Base-by-base conservation (phyloP, 2,888 invertebrate species). In the Cephus spinipes region DNA sequence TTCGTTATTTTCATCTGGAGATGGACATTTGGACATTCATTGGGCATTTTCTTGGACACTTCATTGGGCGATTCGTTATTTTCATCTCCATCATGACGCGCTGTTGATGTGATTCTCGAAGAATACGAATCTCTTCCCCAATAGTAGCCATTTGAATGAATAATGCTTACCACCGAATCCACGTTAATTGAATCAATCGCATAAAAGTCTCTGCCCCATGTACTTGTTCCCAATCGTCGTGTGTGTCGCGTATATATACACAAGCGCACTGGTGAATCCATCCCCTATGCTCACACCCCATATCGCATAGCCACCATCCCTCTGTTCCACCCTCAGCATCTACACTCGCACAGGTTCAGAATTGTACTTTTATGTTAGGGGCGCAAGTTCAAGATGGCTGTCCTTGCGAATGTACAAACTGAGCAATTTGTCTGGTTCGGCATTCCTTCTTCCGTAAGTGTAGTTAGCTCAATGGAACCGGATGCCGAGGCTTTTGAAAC, bases 111-210 rank as follows among this genome's bases (percentile, higher is more conserved):
- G 32, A 32, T 71, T 71, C 15, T 71, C 71, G 71, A 31, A 71
- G 71, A n/a, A 71, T 32, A 71, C 33, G 73, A 73, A 34, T 73
- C 35, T 34, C 71, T 73, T 35, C 35, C 73, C 71, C 75, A 78
- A 75, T 78, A 36, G 75, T 31, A 69, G 69, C 31, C 73, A 73
- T 78, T 78, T 73, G 75, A 78, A 73, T 78, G 75, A 75, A 78
- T 75, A 78, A 75, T 78, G 75, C 78, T 78, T 73, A 77, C 78
- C 55, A 75, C 75, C 69, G 35, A 75, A 68, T 76, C 55, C 75
- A 15, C 73, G 55, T 55, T 78, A 75, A 78, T 78, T 78, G 78
- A 78, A 78, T 78, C 78, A 75, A 78, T 75, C 75, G 75, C 78
- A 75, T 75, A 78, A 78, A 75, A 78, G 78, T 75, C 78, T 68